Evolutionary conservation across 2,113 vertebrate genomes (phyloP).

Genomic region (Rhinopomastus cyanomelas): DNA sequence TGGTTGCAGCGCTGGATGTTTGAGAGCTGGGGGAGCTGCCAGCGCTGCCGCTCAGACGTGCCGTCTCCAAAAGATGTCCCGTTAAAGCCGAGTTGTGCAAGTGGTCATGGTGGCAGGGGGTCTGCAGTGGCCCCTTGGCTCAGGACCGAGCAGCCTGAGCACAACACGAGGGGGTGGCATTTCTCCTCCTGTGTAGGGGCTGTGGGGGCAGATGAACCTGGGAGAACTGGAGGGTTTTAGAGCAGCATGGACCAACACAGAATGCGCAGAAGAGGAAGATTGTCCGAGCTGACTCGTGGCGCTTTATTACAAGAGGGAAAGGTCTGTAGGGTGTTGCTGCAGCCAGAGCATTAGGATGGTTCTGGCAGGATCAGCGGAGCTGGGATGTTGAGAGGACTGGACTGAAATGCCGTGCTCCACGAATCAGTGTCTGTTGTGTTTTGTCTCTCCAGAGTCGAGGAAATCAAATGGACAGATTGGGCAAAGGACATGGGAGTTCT

Average conservation of each 20-base stretch:
- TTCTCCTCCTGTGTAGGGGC: not conserved
- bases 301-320: too few species aligned
- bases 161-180: not conserved
- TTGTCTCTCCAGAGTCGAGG: conserved; percentile 84
- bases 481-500: conserved; percentile 83
- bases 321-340: not conserved
- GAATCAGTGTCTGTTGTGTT: not conserved
- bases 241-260: not conserved
- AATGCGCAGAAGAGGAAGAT: not conserved
- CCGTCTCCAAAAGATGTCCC: not conserved
- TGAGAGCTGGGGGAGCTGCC: not conserved
- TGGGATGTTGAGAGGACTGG: not conserved
- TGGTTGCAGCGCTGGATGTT: not conserved
- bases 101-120: too few species aligned
- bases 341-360: not conserved
- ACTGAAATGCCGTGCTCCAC: not conserved
- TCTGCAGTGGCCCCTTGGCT: not conserved
- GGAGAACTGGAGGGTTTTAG: not conserved
- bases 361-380: not conserved
- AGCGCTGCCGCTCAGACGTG: not conserved
- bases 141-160: not conserved
- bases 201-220: not conserved
- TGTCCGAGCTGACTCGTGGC: not conserved
- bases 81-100: not conserved
- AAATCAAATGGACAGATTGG: conserved; percentile 92